phyloP scores from a whole-genome alignment of 2,113 vertebrate genomes.

The human region DNA sequence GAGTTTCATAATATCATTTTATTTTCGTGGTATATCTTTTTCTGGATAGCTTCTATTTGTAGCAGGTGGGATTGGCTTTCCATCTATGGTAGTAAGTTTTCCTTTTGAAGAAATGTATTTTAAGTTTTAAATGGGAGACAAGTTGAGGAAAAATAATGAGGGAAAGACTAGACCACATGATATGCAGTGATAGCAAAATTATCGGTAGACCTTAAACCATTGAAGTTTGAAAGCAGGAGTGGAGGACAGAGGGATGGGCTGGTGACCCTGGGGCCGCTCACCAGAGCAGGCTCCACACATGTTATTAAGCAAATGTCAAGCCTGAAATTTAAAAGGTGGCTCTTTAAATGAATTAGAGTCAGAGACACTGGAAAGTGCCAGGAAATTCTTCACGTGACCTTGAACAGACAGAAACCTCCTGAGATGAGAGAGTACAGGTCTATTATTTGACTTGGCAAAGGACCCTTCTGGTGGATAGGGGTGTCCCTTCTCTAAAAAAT shows the following conservation, averaged over 20 bases:
- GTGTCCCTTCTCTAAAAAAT: background rate
- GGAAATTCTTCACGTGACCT: background rate
- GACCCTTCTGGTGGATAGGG: background rate
- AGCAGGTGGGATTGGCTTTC: background rate
- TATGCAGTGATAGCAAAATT: background rate
- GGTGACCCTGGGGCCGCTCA: background rate
- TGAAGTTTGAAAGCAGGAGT: background rate
- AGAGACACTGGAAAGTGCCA: background rate
- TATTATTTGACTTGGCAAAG: background rate
- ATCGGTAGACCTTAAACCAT: background rate
- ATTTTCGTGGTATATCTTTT: slow-evolving; percentile 32
- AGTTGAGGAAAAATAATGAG: slow-evolving; percentile 1
- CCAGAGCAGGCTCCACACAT: background rate
- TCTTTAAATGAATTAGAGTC: background rate
- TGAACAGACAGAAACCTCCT: slow-evolving; percentile 12
- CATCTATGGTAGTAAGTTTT: slow-evolving; percentile 26
- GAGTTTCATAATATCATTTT: slow-evolving; percentile 21
- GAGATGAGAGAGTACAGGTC: background rate
- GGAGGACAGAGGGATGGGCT: background rate
- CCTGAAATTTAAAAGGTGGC: slow-evolving; percentile 10
- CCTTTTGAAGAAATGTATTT: slow-evolving; percentile 41
- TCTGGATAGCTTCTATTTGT: slow-evolving; percentile 28
- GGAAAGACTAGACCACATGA: background rate
- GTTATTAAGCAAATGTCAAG: background rate
- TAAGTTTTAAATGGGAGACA: slow-evolving; percentile 18